Conservation (phyloP, 92 coral and sea anemone species). For the Bergia sp. region DNA sequence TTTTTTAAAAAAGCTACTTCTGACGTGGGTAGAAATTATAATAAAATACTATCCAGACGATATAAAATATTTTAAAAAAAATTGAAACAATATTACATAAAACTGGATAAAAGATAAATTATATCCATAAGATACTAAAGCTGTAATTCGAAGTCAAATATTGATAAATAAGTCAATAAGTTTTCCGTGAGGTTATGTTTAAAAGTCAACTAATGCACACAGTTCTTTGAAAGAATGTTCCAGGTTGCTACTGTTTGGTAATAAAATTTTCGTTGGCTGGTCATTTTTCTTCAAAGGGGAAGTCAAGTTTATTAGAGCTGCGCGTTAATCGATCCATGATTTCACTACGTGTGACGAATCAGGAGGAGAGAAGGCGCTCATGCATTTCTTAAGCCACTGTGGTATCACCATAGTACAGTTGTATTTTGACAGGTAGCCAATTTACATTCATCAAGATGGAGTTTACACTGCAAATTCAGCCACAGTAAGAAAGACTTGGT, state of each 20-base stretch:
- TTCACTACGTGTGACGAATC: slow-evolving; percentile 9
- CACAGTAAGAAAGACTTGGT: too few species aligned
- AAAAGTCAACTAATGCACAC: background rate
- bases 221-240: background rate
- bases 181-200: background rate
- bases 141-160: background rate
- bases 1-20: too few species aligned
- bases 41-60: too few species aligned
- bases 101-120: too few species aligned
- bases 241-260: slow-evolving; percentile 11
- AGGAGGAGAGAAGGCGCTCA: slow-evolving; percentile 26
- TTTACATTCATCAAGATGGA: slow-evolving; percentile 12
- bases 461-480: too few species aligned
- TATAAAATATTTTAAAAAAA: too few species aligned
- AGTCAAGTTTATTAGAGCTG: slow-evolving; percentile 14
- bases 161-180: background rate
- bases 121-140: too few species aligned
- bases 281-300: too few species aligned
- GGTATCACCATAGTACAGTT: slow-evolving; percentile 4
- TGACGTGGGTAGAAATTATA: too few species aligned
- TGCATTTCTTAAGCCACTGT: slow-evolving; percentile 21
- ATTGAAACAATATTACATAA: too few species aligned
- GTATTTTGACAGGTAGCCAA: slow-evolving; percentile 34
- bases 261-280: background rate
- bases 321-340: background rate